phyloP scores from a whole-genome alignment of 2,797 vertebrate genomes.

The Nannoperca obscura region DNA sequence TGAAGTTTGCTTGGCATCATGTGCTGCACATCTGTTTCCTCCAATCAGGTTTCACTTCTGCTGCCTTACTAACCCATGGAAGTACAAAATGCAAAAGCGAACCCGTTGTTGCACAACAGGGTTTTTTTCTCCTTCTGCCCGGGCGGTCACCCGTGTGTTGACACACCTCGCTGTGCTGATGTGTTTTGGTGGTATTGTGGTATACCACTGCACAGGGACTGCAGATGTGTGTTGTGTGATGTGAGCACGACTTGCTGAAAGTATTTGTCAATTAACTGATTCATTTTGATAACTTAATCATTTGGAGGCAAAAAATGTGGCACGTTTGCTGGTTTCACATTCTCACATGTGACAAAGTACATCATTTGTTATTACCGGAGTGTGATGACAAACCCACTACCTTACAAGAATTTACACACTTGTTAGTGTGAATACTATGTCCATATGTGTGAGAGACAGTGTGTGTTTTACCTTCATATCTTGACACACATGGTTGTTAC shows the following conservation, averaged over 20 bases:
- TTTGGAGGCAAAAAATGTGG: neutral
- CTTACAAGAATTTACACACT: neutral
- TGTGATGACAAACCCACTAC: neutral
- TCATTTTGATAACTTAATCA: neutral
- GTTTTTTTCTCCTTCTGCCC: conserved; percentile 39
- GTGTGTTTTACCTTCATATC: neutral
- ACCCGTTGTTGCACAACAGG: conserved; percentile 56
- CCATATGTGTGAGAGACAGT: neutral
- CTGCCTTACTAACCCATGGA: conserved; percentile 43
- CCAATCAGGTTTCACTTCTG: conserved; percentile 77
- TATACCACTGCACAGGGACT: neutral
- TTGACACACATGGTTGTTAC: neutral
- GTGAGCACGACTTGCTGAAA: neutral
- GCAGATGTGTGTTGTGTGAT: conserved; percentile 9
- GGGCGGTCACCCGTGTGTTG: conserved; percentile 21
- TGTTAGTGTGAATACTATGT: neutral
- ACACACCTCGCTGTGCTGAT: conserved; percentile 21
- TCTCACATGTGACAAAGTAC: neutral
- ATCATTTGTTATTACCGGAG: too few species aligned
- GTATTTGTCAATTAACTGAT: neutral
- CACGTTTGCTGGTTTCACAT: neutral
- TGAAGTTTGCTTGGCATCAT: conserved; percentile 14
- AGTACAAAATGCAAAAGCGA: conserved; percentile 63
- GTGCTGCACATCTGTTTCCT: conserved; percentile 68
- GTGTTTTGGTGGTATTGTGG: conserved; percentile 28